Evolutionary conservation across 1,140 invertebrate species (phyloP).

Genomic region (Heliothis subflexa): DNA sequence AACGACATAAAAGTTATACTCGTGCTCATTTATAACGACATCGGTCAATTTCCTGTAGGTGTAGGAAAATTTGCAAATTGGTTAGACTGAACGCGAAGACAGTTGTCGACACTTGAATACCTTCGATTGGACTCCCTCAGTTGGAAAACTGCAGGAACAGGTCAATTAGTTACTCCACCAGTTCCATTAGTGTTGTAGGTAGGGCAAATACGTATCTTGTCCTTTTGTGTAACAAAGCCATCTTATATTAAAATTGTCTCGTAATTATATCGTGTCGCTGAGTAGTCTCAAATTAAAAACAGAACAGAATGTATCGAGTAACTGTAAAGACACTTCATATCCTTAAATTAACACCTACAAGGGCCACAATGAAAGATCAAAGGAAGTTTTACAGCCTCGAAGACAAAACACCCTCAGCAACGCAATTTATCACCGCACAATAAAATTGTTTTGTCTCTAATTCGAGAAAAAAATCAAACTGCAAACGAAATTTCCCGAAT

Average conservation of each 20-base stretch:
- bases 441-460: constrained; percentile 48
- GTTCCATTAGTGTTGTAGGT: neutral
- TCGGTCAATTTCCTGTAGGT: constrained; percentile 45
- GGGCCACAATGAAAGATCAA: constrained; percentile 15
- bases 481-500: constrained; percentile 37
- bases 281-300: neutral
- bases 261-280: too few relatives aligned
- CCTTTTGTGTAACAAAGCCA: too few relatives aligned
- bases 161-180: constrained; percentile 22
- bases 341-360: constrained; percentile 22
- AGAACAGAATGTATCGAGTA: constrained; percentile 10
- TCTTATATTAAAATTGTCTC: too few relatives aligned
- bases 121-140: constrained; percentile 58
- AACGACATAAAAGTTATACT: neutral
- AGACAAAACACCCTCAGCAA: constrained; percentile 24
- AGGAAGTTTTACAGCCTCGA: constrained; percentile 11
- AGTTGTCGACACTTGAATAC: constrained; percentile 47
- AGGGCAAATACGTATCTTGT: neutral
- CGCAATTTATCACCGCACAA: constrained; percentile 38
- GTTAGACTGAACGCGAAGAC: neutral
- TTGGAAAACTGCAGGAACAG: constrained; percentile 53
- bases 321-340: constrained; percentile 21
- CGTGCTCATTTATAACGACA: constrained; percentile 7
- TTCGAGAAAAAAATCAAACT: constrained; percentile 8
- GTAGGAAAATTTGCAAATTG: constrained; percentile 32